Base-by-base conservation (phyloP, 2,888 invertebrate genomes). In the Volucella inanis region DNA sequence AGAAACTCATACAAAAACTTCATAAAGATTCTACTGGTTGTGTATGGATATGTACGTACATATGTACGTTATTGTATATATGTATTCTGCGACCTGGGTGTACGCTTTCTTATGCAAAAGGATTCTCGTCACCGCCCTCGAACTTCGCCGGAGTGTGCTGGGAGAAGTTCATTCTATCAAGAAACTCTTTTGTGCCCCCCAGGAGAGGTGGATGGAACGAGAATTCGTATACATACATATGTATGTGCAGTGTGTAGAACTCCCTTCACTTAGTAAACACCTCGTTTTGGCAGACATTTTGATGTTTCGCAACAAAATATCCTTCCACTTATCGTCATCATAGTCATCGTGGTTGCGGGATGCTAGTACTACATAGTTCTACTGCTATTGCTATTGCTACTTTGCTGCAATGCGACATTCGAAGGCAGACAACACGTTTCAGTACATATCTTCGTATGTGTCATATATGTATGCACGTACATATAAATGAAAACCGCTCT, bases 391-490 rank as follows among this genome's bases (percentile, higher is more conserved):
- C 67, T 74, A 82, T 67, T 78, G 84, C 68, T 67, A 76, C 64
- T 83, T 83, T 87, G 83, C 87, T 89, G 89, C 89, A 89, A 88
- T 89, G 89, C 89, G 89, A 88, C 89, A 89, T 87, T 89, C 68
- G 68, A 77, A 72, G 76, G 74, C 67, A 74, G 76, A 77, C 67
- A 74, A 78, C 74, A 79, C 70, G 64, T 78, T 68, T 72, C 41
- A 31, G 31, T 31, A 31, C 6, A 31, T 31, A 31, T 31, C 4
- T 31, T 31, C 31, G 31, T 31, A 31, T 31, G 31, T 31, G 31
- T 31, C 4, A 31, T 83, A 72, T 41, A 59, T 31, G 50, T 49
- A 41, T 3, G 4, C 18, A 38, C 8, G 22, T 55, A 10, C 43
- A 41, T 79, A 47, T 14, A 55, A 70, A 78, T 52, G 64, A 68